These are phyloP conservation scores for Drosophila rhopaloa DNA, from an alignment of 1,140 invertebrate species.

Conservation along the genomic window DNA sequence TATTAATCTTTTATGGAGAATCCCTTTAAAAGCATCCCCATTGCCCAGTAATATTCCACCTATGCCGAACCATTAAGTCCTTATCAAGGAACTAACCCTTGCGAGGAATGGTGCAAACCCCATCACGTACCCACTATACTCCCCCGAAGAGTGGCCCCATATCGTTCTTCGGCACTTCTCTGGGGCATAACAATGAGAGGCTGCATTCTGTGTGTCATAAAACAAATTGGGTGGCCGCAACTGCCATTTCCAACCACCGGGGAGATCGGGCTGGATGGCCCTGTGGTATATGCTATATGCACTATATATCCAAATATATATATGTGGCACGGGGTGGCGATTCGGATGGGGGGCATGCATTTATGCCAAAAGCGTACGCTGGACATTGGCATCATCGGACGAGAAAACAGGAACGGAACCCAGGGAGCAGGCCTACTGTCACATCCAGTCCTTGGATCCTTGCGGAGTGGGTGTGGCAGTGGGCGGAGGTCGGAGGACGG, in stretches of 20 bases:
- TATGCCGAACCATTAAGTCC: conserved; percentile 20
- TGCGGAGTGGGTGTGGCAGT: not conserved
- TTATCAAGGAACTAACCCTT: conserved; percentile 35
- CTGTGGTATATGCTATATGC: conserved; percentile 14
- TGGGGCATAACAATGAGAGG: conserved; percentile 52
- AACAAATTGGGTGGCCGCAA: conserved; percentile 72
- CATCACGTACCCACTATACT: conserved; percentile 32
- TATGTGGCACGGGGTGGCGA: not conserved
- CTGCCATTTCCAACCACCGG: conserved; percentile 57
- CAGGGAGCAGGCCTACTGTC: conserved; percentile 45
- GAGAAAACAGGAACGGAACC: conserved; percentile 40
- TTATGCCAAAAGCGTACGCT: conserved; percentile 68
- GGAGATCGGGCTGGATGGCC: conserved; percentile 3
- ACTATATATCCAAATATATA: conserved; percentile 10
- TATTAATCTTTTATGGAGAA: conserved; percentile 16
- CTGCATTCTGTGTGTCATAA: conserved; percentile 65
- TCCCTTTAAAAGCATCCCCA: conserved; percentile 21
- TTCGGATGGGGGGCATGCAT: conserved; percentile 60
- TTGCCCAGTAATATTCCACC: not conserved
- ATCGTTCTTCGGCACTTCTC: conserved; percentile 42
- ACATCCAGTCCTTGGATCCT: conserved; percentile 51
- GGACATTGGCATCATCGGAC: conserved; percentile 63
- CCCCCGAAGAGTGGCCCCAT: conserved; percentile 30
- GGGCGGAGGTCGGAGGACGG: conserved; percentile 12
- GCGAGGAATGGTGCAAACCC: conserved; percentile 27